A percentile compares a stretch with the other conserved stretches of the same genome.
phyloP scores from a whole-genome alignment of 2,113 vertebrate species.

The Nasalis larvatus region DNA sequence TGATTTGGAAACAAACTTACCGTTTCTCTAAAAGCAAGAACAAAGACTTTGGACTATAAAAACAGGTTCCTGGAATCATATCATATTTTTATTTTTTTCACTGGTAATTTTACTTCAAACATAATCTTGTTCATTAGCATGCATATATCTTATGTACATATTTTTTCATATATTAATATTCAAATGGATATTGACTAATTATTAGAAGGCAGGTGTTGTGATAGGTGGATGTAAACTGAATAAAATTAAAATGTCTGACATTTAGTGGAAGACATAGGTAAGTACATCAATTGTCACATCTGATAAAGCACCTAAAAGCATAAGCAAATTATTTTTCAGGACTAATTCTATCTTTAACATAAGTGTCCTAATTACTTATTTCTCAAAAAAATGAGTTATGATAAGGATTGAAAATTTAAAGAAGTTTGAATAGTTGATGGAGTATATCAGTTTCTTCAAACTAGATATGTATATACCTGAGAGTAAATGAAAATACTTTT shows the following conservation, averaged over 20 bases:
- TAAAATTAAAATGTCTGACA: neutral
- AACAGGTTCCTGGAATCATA: neutral
- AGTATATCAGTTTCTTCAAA: neutral
- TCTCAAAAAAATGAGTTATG: neutral
- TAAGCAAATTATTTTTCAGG: neutral
- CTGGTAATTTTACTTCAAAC: slow-evolving; percentile 27
- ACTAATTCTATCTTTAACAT: neutral
- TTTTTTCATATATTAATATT: neutral
- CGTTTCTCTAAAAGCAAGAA: neutral
- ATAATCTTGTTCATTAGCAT: neutral
- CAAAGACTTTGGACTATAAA: neutral
- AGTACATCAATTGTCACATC: neutral
- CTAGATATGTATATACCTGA: neutral
- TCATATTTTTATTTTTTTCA: neutral
- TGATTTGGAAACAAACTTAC: neutral
- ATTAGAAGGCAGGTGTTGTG: neutral
- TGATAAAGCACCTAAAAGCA: neutral
- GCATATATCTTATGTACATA: neutral
- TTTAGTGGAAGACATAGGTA: neutral
- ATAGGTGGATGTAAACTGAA: neutral
- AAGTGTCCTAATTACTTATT: neutral
- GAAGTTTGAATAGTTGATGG: neutral
- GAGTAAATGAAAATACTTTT: neutral
- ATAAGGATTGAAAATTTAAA: neutral
- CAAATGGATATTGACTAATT: neutral